Conservation (phyloP, 2,797 vertebrate genomes). For the Amazona ochrocephala region DNA sequence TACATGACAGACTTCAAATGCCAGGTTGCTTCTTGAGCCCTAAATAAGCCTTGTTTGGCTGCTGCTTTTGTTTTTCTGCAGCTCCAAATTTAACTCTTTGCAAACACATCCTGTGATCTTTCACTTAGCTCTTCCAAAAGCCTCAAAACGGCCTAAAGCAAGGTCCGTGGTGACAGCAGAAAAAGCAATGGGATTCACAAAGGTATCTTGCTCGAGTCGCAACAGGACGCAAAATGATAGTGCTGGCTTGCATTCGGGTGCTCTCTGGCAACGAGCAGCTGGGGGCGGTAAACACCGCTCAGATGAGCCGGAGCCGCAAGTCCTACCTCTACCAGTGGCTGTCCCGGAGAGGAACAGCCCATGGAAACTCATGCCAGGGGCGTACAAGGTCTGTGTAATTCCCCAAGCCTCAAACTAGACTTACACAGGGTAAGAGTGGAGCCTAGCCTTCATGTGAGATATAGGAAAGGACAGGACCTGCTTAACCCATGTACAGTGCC, state of each 20-base stretch:
- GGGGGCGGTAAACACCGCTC: background rate
- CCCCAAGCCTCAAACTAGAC: background rate
- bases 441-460: background rate
- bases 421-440: background rate
- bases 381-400: background rate
- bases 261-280: background rate
- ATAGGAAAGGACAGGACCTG: background rate
- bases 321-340: background rate
- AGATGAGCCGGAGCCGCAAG: background rate
- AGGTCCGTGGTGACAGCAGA: background rate
- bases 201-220: background rate
- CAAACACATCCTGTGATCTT: background rate
- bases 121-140: background rate
- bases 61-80: background rate
- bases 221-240: background rate
- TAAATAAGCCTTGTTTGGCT: background rate
- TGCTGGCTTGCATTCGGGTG: background rate
- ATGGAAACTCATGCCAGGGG: background rate
- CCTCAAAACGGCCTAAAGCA: background rate
- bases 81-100: constrained; percentile 16
- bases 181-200: background rate
- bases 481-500: background rate
- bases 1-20: constrained; percentile 8
- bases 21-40: constrained; percentile 14
- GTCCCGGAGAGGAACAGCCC: background rate